A percentile compares a stretch with the other conserved stretches of the same genome.
Evolutionary conservation across 2,888 invertebrate genomes (phyloP).

Genomic region (Axea sp.): DNA sequence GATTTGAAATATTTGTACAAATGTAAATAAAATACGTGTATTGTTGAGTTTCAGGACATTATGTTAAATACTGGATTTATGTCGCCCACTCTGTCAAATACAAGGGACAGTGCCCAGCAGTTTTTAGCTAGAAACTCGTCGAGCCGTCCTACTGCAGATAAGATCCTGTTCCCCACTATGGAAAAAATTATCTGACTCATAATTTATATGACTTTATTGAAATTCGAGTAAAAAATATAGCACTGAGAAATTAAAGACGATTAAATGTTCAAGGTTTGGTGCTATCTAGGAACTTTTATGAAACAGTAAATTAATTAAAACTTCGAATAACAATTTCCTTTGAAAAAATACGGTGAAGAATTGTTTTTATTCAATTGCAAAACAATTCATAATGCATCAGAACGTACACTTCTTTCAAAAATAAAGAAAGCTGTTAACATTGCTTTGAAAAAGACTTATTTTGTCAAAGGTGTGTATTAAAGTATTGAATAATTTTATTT

Average conservation of each 20-base stretch:
- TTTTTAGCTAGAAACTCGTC: slow-evolving; percentile 47
- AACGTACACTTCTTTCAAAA: no score
- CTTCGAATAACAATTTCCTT: slow-evolving; percentile 1
- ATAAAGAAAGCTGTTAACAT: no score
- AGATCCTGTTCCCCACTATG: slow-evolving; percentile 30
- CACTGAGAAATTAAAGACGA: slow-evolving; percentile 33
- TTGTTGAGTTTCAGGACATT: no score
- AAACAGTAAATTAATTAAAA: slow-evolving; percentile 31
- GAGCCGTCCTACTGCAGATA: slow-evolving; percentile 37
- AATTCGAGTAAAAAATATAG: slow-evolving; percentile 43
- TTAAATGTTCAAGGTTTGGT: slow-evolving; percentile 23
- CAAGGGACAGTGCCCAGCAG: slow-evolving; percentile 9
- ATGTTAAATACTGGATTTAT: no score
- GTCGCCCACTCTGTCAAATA: slow-evolving; percentile 27
- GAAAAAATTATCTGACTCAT: slow-evolving; percentile 49
- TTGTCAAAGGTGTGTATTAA: no score
- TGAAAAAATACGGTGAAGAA: background rate
- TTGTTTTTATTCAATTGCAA: no score
- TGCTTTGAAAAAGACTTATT: no score
- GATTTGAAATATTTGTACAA: no score
- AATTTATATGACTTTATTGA: slow-evolving; percentile 55
- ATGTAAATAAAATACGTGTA: no score
- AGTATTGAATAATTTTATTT: no score
- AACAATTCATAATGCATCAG: no score
- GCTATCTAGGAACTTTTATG: slow-evolving; percentile 34